phyloP scores from a whole-genome alignment of 2,888 invertebrate genomes.

The Priocnemis perturbator region DNA sequence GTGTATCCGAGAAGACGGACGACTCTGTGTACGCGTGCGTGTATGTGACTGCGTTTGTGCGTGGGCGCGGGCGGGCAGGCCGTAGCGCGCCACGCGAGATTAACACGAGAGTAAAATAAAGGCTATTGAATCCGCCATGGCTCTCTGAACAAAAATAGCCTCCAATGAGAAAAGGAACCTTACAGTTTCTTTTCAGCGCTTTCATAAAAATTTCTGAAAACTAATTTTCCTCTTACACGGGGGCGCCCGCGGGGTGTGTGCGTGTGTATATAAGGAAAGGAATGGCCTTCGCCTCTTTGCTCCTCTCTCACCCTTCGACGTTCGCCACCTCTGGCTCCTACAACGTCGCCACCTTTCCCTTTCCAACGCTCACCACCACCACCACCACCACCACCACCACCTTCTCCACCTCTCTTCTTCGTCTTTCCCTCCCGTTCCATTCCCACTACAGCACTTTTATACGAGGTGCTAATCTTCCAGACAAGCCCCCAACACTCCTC shows the following conservation, averaged over 20 bases:
- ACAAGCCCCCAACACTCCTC: slow-evolving; percentile 62
- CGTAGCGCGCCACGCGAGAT: slow-evolving; percentile 55
- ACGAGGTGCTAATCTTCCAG: slow-evolving; percentile 75
- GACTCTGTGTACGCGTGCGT: background rate
- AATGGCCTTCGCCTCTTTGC: slow-evolving; percentile 51
- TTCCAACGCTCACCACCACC: slow-evolving; percentile 24
- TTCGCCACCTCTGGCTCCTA: slow-evolving; percentile 44
- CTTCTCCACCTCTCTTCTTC: slow-evolving; percentile 1
- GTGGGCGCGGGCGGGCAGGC: slow-evolving; percentile 6
- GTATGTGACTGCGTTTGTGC: slow-evolving; percentile 18
- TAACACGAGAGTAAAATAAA: slow-evolving; percentile 72
- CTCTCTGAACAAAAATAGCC: slow-evolving; percentile 72
- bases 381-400: slow-evolving; percentile 30
- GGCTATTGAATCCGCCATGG: slow-evolving; percentile 69
- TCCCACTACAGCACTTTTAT: slow-evolving; percentile 72
- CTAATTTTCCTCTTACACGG: slow-evolving; percentile 72
- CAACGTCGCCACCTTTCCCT: slow-evolving; percentile 39
- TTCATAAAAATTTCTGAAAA: slow-evolving; percentile 75
- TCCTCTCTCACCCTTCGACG: slow-evolving; percentile 40
- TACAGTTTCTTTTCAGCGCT: slow-evolving; percentile 72
- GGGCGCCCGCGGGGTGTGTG: slow-evolving; percentile 29
- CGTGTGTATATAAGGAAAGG: slow-evolving; percentile 50
- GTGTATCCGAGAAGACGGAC: slow-evolving; percentile 3
- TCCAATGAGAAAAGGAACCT: slow-evolving; percentile 74
- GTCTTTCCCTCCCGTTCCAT: slow-evolving; percentile 54